Evolutionary conservation across 2,113 vertebrate genomes (phyloP).

Genomic region (Poecilia latipinna): DNA sequence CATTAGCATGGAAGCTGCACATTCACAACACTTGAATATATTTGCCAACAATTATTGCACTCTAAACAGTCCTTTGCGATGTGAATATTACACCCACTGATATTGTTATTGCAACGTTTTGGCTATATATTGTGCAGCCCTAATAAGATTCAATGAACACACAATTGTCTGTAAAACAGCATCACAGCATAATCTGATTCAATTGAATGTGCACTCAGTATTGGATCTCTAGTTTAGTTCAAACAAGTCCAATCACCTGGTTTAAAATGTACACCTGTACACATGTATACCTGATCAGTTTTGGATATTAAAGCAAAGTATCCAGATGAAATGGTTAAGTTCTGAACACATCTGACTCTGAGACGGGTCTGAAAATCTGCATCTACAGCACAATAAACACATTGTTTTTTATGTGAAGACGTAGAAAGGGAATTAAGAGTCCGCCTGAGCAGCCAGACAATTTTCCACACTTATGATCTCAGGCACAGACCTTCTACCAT

Average conservation of each 20-base stretch:
- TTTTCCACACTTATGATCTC: constrained; percentile 66
- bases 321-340: constrained; percentile 2
- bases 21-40: too few species aligned
- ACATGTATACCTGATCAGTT: constrained; percentile 8
- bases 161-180: too few species aligned
- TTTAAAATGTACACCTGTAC: not conserved
- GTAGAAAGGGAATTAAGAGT: constrained; percentile 63
- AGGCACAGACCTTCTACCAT: constrained; percentile 51
- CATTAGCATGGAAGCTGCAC: too few species aligned
- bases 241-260: not conserved
- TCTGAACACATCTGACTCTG: constrained; percentile 8
- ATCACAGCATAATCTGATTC: too few species aligned
- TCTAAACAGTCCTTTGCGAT: too few species aligned
- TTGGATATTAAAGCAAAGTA: constrained; percentile 2
- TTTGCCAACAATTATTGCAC: too few species aligned
- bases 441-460: constrained; percentile 75
- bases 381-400: constrained; percentile 66
- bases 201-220: too few species aligned
- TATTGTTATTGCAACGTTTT: too few species aligned
- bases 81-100: too few species aligned
- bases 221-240: not conserved
- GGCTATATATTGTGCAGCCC: too few species aligned
- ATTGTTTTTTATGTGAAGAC: constrained; percentile 47
- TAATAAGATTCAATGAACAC: too few species aligned
- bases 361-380: constrained; percentile 80